phyloP scores from a whole-genome alignment of 2,113 vertebrate genomes.

The Astatoreochromis straeleni region DNA sequence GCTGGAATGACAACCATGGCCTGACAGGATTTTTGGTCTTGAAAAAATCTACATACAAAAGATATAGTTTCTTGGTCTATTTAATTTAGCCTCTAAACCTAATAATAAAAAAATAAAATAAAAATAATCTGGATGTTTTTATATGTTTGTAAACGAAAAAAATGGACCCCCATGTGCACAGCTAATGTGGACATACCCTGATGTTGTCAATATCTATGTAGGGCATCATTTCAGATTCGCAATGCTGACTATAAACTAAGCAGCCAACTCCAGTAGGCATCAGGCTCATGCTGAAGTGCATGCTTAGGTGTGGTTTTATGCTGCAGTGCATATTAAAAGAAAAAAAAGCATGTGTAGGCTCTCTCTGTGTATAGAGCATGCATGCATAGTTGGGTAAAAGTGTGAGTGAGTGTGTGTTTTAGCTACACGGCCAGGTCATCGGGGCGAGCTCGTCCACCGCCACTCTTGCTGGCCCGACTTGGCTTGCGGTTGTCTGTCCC shows the following conservation, averaged over 20 bases:
- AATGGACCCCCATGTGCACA: not conserved
- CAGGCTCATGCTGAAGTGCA: not conserved
- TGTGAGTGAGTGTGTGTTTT: not conserved
- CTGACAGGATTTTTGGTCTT: not conserved
- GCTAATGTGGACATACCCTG: not conserved
- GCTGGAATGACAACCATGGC: not conserved
- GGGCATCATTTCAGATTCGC: not conserved
- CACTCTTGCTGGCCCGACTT: slow-evolving; percentile 76
- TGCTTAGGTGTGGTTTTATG: not conserved
- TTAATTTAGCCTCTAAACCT: not conserved
- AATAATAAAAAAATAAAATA: not conserved
- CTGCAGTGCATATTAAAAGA: not conserved
- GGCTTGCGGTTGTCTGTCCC: slow-evolving; percentile 66
- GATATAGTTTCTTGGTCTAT: not conserved
- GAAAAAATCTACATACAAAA: not conserved
- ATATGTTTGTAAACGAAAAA: not conserved
- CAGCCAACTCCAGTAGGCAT: not conserved
- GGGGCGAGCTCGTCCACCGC: slow-evolving; percentile 75
- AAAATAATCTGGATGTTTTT: not conserved
- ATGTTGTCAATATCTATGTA: not conserved
- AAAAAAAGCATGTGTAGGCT: not conserved
- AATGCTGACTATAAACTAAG: not conserved
- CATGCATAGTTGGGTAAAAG: not conserved
- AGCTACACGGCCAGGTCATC: slow-evolving; percentile 85
- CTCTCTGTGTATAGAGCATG: not conserved